These are phyloP conservation scores for Aspiorhynchus laticeps DNA, from an alignment of 2,113 vertebrate species.

Conservation along the genomic window DNA sequence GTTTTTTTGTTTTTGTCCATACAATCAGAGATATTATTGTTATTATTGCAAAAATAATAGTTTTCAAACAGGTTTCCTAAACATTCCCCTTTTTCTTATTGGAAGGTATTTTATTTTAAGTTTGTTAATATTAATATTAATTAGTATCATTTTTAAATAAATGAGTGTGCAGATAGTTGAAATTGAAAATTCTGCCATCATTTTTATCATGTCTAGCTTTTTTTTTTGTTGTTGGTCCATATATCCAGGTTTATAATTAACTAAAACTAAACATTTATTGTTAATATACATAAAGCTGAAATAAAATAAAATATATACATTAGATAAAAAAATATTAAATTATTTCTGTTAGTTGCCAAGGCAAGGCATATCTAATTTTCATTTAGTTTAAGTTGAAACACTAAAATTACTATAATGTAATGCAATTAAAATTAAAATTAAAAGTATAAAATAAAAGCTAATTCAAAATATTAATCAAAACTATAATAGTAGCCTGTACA, in stretches of 20 bases:
- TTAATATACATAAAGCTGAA: background rate
- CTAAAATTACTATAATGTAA: no score
- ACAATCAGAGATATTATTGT: background rate
- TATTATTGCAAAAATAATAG: background rate
- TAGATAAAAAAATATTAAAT: background rate
- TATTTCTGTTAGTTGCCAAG: no score
- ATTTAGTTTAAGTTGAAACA: no score
- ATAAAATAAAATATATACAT: background rate
- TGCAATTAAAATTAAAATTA: background rate
- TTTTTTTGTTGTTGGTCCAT: background rate
- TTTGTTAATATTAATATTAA: background rate
- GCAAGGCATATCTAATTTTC: background rate
- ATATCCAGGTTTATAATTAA: no score
- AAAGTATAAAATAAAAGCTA: background rate
- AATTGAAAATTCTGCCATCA: background rate
- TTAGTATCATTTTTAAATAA: background rate
- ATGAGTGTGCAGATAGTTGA: background rate
- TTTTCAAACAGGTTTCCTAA: background rate
- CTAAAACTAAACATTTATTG: no score
- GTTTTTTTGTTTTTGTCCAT: no score
- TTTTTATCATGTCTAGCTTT: background rate
- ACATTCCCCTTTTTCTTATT: background rate
- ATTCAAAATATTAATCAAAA: background rate
- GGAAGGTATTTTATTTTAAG: background rate
- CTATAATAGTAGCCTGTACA: background rate